Evolutionary conservation across 1,140 invertebrate genomes (phyloP), one percentile per base, ranked within the genome.

Genomic region (Formica selysi): DNA sequence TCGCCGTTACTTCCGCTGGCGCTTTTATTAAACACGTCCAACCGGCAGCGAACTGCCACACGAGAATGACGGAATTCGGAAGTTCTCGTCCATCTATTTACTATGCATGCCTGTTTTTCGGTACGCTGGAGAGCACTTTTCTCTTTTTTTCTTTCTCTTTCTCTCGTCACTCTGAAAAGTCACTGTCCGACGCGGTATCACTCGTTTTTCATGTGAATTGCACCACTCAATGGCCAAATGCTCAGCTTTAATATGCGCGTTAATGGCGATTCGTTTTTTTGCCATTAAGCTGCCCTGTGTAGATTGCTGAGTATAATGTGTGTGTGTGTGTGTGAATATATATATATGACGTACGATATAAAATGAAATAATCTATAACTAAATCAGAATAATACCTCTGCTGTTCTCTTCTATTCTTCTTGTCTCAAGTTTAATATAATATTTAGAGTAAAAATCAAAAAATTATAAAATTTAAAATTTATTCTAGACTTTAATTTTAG

Each of bases 1-100:
- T 86, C 86, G 83, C 87, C 78, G 70, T 85, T 79, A 85, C 85
- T 91, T 86, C 85, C 36, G 62, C 36, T 38, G 16, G 74, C 19
- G 71, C 36, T 81, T 81, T 81, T 41, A 81, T 71, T 81, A 81
- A 81, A 51, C 51, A 73, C 67, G 51, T 81, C 54, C 79, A 81
- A 26, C 51, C 22, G 36, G 38, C 65, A 70, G 36, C 65, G 22
- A 81, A 59, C 19, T 81, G 38, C 67, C 51, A 16, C 78, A 70
- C 48, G 64, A 36, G 51, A 73, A 54, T 26, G 51, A 70, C 51
- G 26, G 36, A 81, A 73, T 41, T 73, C 51, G 36, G 22, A 81
- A 32, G 51, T 71, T 81, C 19, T 36, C 13, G 22, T 81, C 19
- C 65, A 54, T 70, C 19, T 68, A 26, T 51, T 51, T 51, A 51